Evolutionary conservation across 2,888 invertebrate genomes (phyloP), one percentile per base, ranked within the genome.

Genomic region (Lithophane ornitopus): DNA sequence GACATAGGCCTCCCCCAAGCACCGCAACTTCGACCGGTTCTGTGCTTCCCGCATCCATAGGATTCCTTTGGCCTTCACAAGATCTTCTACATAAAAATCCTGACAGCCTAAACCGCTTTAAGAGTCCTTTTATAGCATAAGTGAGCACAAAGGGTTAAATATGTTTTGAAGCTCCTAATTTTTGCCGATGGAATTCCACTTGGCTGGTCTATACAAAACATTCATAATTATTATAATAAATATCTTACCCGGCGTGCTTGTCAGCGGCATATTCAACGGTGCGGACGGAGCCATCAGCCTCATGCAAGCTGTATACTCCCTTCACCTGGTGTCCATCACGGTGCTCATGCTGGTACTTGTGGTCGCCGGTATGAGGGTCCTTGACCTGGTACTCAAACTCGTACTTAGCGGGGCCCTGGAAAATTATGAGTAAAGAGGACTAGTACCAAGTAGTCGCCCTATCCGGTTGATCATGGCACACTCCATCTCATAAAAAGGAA

Each of bases 301-400:
- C 93, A 44, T 92, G 90, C 73, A 94, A 90, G 46, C 92, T 92
- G 91, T 94, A 94, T 67, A 92, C 90, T 74, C 97, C 97, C 89
- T 97, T 96, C 76, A 97, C 97, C 52, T 93, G 94, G 88, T 97
- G 96, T 2, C 97, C 97, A 91, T 97, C 96, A 76, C 96, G 94
- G 84, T 93, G 90, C 91, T 97, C 97, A 74, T 95, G 94, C 89
- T 97, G 97, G 85, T 95, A 95, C 92, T 97, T 97, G 89, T 95
- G 94, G 93, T 97, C 97, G n/a, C 97, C 97, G 71, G 97, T 97
- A 87, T 97, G 97, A 11, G 93, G 93, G 86, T 97, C 97, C 78
- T 96, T 93, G 6, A 96, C 97, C n/a, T 96, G 95, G 90, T 97
- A 97, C 67, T 95, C 94, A 91, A 96, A 97, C 71, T 96, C 94